Evolutionary conservation across 1,140 invertebrate species (phyloP).

Genomic region (Drusus annulatus): DNA sequence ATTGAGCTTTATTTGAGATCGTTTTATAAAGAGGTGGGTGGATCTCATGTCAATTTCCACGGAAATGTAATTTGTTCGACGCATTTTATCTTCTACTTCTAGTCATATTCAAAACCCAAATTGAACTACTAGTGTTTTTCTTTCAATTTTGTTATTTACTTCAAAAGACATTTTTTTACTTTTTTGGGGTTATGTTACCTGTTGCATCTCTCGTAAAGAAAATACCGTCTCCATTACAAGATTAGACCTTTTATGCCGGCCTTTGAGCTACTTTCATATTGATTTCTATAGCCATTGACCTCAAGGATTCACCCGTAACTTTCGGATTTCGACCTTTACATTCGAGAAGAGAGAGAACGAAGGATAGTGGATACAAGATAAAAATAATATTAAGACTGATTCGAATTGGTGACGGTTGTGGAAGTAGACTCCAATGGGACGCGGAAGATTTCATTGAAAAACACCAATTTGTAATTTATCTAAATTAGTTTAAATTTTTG

Average conservation of each 20-base stretch:
- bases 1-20: no score
- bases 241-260: slow-evolving; percentile 13
- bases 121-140: no score
- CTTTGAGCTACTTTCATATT: slow-evolving; percentile 8
- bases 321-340: slow-evolving; percentile 8
- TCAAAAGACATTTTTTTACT: no score
- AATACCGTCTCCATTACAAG: slow-evolving; percentile 15
- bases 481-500: not conserved
- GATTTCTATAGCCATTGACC: slow-evolving; percentile 33
- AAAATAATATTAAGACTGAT: not conserved
- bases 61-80: no score
- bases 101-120: no score
- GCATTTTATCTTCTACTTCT: no score
- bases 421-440: not conserved
- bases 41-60: no score
- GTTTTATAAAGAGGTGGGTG: no score
- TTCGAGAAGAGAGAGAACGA: not conserved
- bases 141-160: no score
- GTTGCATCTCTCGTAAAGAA: slow-evolving; percentile 10
- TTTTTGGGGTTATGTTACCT: not conserved
- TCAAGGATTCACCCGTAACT: slow-evolving; percentile 23
- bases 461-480: not conserved
- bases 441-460: not conserved
- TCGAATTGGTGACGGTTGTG: not conserved
- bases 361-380: not conserved